Evolutionary conservation across 2,797 vertebrate genomes (phyloP).

Genomic region (Brachymystax lenok): DNA sequence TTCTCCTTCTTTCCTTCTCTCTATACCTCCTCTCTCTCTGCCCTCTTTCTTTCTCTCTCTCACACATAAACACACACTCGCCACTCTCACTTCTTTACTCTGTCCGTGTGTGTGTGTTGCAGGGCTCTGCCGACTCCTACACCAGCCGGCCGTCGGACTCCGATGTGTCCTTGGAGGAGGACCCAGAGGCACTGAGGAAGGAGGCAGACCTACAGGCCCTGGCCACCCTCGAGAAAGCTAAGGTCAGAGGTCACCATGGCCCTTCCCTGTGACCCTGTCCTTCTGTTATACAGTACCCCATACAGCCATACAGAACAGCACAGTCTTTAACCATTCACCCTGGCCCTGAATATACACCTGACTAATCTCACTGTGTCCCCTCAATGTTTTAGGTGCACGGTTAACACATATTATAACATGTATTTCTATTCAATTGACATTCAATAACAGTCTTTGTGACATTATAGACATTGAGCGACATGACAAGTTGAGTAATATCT

Average conservation of each 20-base stretch:
- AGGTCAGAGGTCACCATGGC: conserved; percentile 73
- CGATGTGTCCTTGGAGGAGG: conserved; percentile 95
- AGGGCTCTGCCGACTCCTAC: conserved; percentile 98
- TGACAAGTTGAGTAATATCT: neutral
- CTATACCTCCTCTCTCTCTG: no score
- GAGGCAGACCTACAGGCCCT: conserved; percentile 95
- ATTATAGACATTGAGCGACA: neutral
- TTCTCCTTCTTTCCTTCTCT: no score
- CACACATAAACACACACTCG: neutral
- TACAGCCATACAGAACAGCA: no score
- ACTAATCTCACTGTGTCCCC: neutral
- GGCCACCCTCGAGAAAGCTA: conserved; percentile 97
- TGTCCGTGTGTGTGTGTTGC: conserved; percentile 37
- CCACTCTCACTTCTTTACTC: conserved; percentile 9
- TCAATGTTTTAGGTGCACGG: neutral
- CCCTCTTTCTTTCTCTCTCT: no score
- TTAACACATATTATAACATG: neutral
- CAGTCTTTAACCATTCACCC: neutral
- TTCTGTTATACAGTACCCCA: no score
- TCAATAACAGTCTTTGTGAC: neutral
- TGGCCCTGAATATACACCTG: neutral
- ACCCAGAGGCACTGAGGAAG: conserved; percentile 92
- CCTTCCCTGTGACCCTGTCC: neutral
- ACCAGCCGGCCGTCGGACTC: conserved; percentile 97
- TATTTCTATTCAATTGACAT: neutral